These are phyloP conservation scores for Calonectris borealis DNA, from an alignment of 2,113 vertebrate genomes.

Conservation along the genomic window DNA sequence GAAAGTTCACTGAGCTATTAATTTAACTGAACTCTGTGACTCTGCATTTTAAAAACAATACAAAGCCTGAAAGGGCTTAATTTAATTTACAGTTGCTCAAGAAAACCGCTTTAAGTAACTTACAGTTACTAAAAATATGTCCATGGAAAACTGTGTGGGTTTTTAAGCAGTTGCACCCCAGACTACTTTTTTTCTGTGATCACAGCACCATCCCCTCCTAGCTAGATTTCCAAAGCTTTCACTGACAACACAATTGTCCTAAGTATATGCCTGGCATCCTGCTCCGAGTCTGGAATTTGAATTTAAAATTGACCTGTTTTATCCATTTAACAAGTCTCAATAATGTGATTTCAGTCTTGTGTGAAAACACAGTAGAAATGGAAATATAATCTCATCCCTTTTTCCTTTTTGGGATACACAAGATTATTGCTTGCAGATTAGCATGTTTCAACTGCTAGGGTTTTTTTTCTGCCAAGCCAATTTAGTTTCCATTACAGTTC, in stretches of 20 bases:
- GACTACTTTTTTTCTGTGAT: not conserved
- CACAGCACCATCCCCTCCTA: not conserved
- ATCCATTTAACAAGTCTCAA: not conserved
- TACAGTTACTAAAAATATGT: not conserved
- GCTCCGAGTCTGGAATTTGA: not conserved
- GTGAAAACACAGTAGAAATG: not conserved
- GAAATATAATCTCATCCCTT: not conserved
- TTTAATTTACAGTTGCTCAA: not conserved
- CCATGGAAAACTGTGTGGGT: not conserved
- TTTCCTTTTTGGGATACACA: not conserved
- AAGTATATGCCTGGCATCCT: not conserved
- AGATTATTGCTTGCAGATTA: not conserved
- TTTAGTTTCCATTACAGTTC: not conserved
- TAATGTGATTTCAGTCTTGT: not conserved
- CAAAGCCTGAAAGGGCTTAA: not conserved
- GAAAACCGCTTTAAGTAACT: not conserved
- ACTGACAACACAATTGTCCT: not conserved
- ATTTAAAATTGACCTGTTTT: constrained; percentile 22
- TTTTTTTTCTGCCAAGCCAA: not conserved
- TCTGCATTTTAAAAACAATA: not conserved
- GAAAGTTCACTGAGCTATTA: not conserved
- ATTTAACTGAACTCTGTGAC: not conserved
- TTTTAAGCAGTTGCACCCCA: not conserved
- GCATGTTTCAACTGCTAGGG: not conserved
- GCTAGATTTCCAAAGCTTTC: not conserved